Conservation (phyloP, 2,113 vertebrate species). For the Rhabdornis inornatus region DNA sequence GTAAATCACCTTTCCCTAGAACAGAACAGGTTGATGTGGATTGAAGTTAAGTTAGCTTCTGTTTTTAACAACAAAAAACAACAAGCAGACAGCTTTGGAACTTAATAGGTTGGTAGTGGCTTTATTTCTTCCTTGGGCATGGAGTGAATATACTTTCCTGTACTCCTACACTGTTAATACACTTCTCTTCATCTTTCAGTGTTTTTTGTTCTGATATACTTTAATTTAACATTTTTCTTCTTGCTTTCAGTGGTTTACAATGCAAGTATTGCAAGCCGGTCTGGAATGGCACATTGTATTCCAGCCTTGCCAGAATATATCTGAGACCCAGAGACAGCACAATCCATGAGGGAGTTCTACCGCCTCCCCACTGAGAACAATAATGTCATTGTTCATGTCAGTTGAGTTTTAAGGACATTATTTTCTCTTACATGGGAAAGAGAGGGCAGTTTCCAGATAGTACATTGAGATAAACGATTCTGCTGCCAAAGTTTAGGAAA, state of each 20-base stretch:
- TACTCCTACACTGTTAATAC: neutral
- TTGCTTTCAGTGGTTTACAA: neutral
- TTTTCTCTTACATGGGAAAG: neutral
- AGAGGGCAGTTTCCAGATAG: neutral
- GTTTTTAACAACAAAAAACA: neutral
- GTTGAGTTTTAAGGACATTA: neutral
- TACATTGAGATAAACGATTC: rapidly evolving
- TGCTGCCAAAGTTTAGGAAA: neutral
- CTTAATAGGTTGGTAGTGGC: neutral
- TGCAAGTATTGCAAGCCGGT: neutral
- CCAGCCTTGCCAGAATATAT: constrained; percentile 2
- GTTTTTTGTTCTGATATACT: neutral
- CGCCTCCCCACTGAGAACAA: constrained; percentile 10
- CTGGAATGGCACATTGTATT: constrained; percentile 24
- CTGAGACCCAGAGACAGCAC: neutral
- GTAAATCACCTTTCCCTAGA: neutral
- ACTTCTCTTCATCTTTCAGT: neutral
- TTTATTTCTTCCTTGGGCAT: neutral
- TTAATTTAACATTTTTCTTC: neutral
- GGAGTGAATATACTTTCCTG: neutral
- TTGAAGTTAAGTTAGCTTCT: neutral
- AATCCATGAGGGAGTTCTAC: neutral
- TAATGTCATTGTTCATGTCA: neutral
- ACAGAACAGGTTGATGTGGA: neutral
- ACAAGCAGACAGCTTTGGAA: neutral